A percentile compares a stretch with the other conserved stretches of the same genome.
These are phyloP conservation scores for Onychostruthus taczanowskii DNA, from an alignment of 2,113 vertebrate genomes.

Conservation along the genomic window DNA sequence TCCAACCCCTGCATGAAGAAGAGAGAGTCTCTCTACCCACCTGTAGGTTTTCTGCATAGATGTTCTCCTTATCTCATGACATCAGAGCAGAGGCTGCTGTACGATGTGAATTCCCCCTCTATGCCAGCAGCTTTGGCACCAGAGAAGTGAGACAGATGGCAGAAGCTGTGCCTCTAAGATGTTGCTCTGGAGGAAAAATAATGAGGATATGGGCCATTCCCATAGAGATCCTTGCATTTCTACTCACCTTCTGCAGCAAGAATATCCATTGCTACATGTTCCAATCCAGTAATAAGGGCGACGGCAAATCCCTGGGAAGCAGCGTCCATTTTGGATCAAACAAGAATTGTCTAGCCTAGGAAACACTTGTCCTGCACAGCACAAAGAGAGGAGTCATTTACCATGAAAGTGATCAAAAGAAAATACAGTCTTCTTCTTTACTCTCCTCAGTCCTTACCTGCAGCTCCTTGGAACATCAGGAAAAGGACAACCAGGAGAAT, in stretches of 20 bases:
- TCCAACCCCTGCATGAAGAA: not conserved
- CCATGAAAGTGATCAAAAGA: not conserved
- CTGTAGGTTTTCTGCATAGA: not conserved
- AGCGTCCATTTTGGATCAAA: rapidly evolving
- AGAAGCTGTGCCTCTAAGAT: not conserved
- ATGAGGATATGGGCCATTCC: not conserved
- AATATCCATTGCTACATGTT: rapidly evolving
- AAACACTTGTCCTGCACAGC: not conserved
- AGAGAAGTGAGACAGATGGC: not conserved
- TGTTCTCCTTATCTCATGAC: not conserved
- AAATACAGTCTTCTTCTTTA: not conserved
- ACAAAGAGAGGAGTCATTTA: not conserved
- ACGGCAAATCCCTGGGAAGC: not conserved
- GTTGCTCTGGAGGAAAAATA: not conserved
- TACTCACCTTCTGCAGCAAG: not conserved
- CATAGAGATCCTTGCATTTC: not conserved
- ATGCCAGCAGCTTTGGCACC: not conserved
- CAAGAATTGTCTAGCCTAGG: rapidly evolving
- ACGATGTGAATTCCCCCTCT: not conserved
- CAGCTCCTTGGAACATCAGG: not conserved
- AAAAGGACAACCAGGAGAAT: not conserved
- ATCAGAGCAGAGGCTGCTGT: not conserved
- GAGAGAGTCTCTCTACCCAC: not conserved
- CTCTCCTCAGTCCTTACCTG: not conserved
- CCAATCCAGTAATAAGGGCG: not conserved